Evolutionary conservation across 2,113 vertebrate genomes (phyloP).

Genomic region (Podiceps cristatus): DNA sequence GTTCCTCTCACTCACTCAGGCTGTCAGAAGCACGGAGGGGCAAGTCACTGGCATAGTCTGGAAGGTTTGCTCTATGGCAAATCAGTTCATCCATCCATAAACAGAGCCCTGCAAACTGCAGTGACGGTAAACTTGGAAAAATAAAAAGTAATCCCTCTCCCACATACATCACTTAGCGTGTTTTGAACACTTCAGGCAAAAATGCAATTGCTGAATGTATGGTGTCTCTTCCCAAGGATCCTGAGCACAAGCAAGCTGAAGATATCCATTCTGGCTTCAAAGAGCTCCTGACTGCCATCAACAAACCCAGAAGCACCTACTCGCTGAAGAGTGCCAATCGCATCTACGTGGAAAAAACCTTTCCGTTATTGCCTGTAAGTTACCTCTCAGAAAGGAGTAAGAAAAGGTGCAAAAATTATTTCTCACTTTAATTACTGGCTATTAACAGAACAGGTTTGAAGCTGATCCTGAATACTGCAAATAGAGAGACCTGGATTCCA

Average conservation of each 20-base stretch:
- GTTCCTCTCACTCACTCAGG: not conserved
- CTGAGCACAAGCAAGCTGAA: not conserved
- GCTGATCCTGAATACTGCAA: not conserved
- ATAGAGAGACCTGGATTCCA: not conserved
- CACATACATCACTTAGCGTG: not conserved
- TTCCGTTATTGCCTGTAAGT: slow-evolving; percentile 63
- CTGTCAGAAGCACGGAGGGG: not conserved
- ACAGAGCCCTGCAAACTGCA: not conserved
- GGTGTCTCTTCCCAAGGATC: slow-evolving; percentile 61
- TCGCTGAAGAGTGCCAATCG: slow-evolving; percentile 67
- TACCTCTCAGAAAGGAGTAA: not conserved
- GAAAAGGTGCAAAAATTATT: not conserved
- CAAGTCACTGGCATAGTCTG: not conserved
- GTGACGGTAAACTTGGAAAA: not conserved
- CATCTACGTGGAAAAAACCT: slow-evolving; percentile 64
- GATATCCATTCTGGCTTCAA: slow-evolving; percentile 58
- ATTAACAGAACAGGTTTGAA: not conserved
- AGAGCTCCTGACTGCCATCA: slow-evolving; percentile 42
- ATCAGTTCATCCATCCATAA: not conserved
- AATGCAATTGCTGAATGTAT: not conserved
- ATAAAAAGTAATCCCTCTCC: not conserved
- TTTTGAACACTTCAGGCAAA: not conserved
- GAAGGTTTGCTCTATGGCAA: not conserved
- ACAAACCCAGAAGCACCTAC: slow-evolving; percentile 57
- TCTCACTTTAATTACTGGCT: not conserved